Evolutionary conservation across 2,888 invertebrate genomes (phyloP).

Genomic region (Cotesia congregata): DNA sequence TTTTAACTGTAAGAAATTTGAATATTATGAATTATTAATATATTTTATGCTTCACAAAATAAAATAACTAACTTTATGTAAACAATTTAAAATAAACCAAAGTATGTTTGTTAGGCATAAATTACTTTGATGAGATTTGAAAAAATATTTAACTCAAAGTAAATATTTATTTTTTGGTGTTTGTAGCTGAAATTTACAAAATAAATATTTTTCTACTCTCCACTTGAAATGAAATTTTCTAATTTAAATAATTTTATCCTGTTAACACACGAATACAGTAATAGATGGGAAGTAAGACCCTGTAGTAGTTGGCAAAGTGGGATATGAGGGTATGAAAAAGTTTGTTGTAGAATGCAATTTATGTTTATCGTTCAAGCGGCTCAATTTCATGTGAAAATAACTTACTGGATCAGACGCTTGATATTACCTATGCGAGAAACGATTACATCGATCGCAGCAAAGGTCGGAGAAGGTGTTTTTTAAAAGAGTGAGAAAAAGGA

Average conservation of each 20-base stretch:
- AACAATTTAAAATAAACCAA: no score
- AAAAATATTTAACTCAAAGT: no score
- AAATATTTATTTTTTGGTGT: no score
- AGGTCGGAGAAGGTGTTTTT: slow-evolving; percentile 27
- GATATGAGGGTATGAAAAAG: slow-evolving; percentile 25
- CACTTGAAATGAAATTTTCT: not conserved
- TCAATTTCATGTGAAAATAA: slow-evolving; percentile 54
- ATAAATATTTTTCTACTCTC: not conserved
- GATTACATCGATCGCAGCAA: slow-evolving; percentile 50
- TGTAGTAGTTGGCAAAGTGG: not conserved
- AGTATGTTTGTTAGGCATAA: no score
- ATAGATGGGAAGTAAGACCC: not conserved
- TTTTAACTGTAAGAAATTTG: no score
- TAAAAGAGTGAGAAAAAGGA: slow-evolving; percentile 16
- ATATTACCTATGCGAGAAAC: slow-evolving; percentile 51
- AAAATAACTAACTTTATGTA: no score
- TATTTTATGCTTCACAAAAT: no score
- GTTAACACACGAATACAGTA: not conserved
- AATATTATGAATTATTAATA: no score
- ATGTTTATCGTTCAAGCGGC: slow-evolving; percentile 48
- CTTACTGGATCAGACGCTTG: slow-evolving; percentile 53
- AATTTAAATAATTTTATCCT: not conserved
- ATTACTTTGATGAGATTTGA: no score
- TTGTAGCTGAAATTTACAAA: no score
- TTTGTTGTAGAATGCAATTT: slow-evolving; percentile 50